phyloP scores from a whole-genome alignment of 1,140 invertebrate species.

The Battus philenor region DNA sequence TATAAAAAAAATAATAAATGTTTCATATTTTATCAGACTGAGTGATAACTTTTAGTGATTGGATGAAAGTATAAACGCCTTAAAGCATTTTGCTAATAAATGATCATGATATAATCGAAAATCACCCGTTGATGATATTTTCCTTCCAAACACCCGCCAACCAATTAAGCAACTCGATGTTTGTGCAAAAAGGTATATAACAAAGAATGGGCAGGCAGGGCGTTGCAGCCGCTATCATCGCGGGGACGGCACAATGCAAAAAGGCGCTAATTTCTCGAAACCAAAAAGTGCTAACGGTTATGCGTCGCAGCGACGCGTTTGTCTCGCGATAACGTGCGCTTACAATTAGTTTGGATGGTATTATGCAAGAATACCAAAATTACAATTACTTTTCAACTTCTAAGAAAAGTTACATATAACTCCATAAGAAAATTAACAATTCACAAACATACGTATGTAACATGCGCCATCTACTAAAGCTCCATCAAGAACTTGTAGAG shows the following conservation, averaged over 20 bases:
- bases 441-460: too few relatives aligned
- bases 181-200: constrained; percentile 27
- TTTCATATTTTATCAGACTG: too few relatives aligned
- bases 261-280: constrained; percentile 72
- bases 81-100: neutral
- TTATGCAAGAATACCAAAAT: constrained; percentile 34
- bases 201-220: constrained; percentile 34
- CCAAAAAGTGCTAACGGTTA: constrained; percentile 73
- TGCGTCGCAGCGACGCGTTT: constrained; percentile 68
- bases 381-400: too few relatives aligned
- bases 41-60: too few relatives aligned
- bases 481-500: too few relatives aligned
- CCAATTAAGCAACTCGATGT: constrained; percentile 11
- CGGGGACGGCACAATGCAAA: constrained; percentile 60
- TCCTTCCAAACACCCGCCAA: constrained; percentile 2
- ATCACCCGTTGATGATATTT: neutral
- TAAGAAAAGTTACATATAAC: too few relatives aligned
- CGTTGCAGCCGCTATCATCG: constrained; percentile 35
- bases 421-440: too few relatives aligned
- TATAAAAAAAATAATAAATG: too few relatives aligned
- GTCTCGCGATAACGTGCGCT: constrained; percentile 72
- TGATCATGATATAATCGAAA: too few relatives aligned
- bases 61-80: too few relatives aligned
- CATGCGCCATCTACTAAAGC: too few relatives aligned
- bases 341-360: constrained; percentile 65